These are phyloP conservation scores for Sycophila sp. DNA, from an alignment of 1,140 invertebrate genomes.

Conservation along the genomic window DNA sequence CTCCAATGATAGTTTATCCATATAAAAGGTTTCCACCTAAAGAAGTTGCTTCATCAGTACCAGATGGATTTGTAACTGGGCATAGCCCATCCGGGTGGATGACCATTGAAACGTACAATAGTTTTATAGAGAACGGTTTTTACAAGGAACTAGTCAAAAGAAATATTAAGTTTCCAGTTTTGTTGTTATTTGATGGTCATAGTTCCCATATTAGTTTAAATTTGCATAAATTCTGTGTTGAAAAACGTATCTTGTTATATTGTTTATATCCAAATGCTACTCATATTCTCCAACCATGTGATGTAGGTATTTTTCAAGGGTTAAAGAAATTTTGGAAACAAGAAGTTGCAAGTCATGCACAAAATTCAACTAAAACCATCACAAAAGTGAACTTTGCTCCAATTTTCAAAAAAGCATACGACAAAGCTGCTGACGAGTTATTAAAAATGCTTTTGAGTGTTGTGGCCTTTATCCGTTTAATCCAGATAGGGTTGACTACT, in stretches of 20 bases:
- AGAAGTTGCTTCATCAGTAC: conserved; percentile 44
- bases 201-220: conserved; percentile 45
- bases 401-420: conserved; percentile 48
- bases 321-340: conserved; percentile 55
- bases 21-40: conserved; percentile 42
- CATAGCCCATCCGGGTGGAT: conserved; percentile 55
- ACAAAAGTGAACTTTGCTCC: conserved; percentile 53
- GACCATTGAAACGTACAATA: conserved; percentile 54
- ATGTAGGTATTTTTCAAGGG: conserved; percentile 55
- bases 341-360: conserved; percentile 41
- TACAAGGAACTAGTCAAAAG: conserved; percentile 47
- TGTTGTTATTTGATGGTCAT: conserved; percentile 48
- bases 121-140: conserved; percentile 54
- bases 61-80: conserved; percentile 51
- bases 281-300: conserved; percentile 58
- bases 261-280: conserved; percentile 57
- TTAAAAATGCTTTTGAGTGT: conserved; percentile 51
- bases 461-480: conserved; percentile 57
- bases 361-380: conserved; percentile 41
- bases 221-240: conserved; percentile 45
- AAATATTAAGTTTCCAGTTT: conserved; percentile 40
- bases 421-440: conserved; percentile 41
- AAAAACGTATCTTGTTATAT: conserved; percentile 46
- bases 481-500: conserved; percentile 52
- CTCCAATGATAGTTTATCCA: conserved; percentile 42